Conservation (phyloP, 2,888 invertebrate species). For the Syrphus vitripennis region DNA sequence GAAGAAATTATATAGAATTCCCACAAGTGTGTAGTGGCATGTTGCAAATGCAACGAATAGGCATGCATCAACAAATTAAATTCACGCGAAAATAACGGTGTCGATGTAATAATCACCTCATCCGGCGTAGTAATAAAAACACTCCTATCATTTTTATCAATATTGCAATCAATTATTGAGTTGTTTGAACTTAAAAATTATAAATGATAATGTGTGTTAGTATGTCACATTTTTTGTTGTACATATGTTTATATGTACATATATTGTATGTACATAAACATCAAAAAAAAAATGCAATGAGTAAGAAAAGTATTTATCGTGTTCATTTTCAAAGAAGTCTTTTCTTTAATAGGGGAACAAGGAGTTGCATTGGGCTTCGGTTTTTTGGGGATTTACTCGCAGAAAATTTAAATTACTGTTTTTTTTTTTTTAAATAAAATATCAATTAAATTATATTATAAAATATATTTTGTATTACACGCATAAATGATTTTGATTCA, state of each 20-base stretch:
- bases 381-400: no score
- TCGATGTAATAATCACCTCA: slow-evolving; percentile 22
- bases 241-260: background rate
- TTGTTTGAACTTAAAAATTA: slow-evolving; percentile 59
- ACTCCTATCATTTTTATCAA: background rate
- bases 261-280: background rate
- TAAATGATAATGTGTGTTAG: background rate
- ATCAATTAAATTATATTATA: no score
- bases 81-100: background rate
- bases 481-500: no score
- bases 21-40: background rate
- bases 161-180: slow-evolving; percentile 29
- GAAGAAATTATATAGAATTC: background rate
- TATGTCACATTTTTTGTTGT: background rate
- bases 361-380: background rate
- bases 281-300: background rate
- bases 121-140: slow-evolving; percentile 10
- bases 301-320: background rate
- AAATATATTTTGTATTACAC: no score
- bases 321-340: background rate
- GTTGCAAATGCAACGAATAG: background rate
- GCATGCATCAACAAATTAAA: background rate
- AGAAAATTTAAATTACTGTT: no score
- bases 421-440: no score
- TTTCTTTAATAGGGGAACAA: background rate